Evolutionary conservation across 2,888 invertebrate species (phyloP).

Genomic region (Sphecodes monilicornis): DNA sequence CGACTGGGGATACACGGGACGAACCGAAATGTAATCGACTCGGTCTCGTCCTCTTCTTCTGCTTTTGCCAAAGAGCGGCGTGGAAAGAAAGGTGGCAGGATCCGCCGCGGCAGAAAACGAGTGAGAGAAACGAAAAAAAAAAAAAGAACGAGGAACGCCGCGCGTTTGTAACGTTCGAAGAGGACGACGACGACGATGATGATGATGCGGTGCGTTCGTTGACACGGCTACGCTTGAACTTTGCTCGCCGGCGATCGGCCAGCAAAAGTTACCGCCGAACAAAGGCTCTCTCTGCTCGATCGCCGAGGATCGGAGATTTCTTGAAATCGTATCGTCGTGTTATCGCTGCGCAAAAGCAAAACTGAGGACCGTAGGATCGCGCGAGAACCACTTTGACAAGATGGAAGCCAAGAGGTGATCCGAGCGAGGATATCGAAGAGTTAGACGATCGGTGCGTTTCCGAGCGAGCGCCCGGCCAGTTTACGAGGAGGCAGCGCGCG

Average conservation of each 20-base stretch:
- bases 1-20: slow-evolving; percentile 28
- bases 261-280: not conserved
- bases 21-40: slow-evolving; percentile 64
- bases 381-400: not conserved
- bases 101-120: not conserved
- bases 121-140: slow-evolving; percentile 12
- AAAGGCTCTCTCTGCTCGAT: not conserved
- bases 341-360: not conserved
- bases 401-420: not conserved
- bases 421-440: not conserved
- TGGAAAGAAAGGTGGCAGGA: slow-evolving; percentile 51
- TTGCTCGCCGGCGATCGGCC: slow-evolving; percentile 15
- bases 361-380: not conserved
- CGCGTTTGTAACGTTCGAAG: slow-evolving; percentile 7
- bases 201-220: slow-evolving; percentile 58
- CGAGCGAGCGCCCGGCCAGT: slow-evolving; percentile 23
- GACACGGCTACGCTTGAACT: slow-evolving; percentile 48
- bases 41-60: slow-evolving; percentile 1
- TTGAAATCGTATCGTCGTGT: not conserved
- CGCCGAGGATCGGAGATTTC: not conserved
- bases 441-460: not conserved
- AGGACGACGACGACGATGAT: slow-evolving; percentile 25
- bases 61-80: slow-evolving; percentile 44
- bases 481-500: slow-evolving; percentile 21
- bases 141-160: not conserved